Conservation (phyloP, 2,797 vertebrate genomes). For the Sternarchorhynchus goeldii region DNA sequence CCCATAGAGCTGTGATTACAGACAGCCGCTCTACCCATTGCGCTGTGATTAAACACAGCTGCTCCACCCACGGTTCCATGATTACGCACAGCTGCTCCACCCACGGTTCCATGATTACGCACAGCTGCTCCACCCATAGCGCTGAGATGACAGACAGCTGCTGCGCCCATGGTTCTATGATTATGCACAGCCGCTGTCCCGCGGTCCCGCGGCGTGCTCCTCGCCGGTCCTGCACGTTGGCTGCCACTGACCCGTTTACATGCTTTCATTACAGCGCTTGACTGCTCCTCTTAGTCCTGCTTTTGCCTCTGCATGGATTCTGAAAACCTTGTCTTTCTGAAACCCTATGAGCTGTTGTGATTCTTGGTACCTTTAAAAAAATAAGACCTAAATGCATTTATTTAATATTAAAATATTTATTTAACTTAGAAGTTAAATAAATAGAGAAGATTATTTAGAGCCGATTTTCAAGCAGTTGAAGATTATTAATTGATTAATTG, state of each 20-base stretch:
- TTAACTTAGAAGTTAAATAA: background rate
- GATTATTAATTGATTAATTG: background rate
- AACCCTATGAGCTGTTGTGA: constrained; percentile 53
- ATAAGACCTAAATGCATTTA: constrained; percentile 51
- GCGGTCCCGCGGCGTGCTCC: background rate
- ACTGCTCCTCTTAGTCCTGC: constrained; percentile 53
- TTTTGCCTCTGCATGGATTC: constrained; percentile 47
- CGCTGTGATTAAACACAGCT: constrained; percentile 22
- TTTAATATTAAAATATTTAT: constrained; percentile 10
- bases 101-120: constrained; percentile 23
- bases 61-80: constrained; percentile 42
- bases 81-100: constrained; percentile 43
- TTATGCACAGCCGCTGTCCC: background rate
- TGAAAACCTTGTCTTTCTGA: constrained; percentile 49
- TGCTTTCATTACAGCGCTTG: constrained; percentile 54
- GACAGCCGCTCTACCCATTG: constrained; percentile 47
- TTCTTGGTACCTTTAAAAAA: constrained; percentile 62
- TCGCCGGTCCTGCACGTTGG: constrained; percentile 24
- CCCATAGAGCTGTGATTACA: constrained; percentile 28
- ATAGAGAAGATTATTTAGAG: constrained; percentile 16
- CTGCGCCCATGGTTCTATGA: constrained; percentile 40
- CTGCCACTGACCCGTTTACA: constrained; percentile 57
- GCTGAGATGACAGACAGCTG: constrained; percentile 47
- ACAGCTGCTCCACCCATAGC: background rate
- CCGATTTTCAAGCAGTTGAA: constrained; percentile 23